phyloP scores from a whole-genome alignment of 2,797 vertebrate genomes.

The Sebastes nivosus region DNA sequence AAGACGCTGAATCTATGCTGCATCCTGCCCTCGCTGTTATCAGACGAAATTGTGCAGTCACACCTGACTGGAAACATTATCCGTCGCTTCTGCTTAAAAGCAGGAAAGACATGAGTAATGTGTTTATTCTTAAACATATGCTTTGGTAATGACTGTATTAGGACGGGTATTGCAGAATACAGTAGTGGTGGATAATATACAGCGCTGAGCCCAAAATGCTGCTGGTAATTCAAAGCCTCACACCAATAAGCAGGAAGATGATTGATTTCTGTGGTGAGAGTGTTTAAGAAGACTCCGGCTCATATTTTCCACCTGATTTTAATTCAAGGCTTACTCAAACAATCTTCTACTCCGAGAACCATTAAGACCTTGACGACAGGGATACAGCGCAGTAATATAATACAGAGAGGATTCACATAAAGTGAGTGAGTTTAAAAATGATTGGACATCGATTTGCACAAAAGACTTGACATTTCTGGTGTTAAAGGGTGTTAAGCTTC shows the following conservation, averaged over 20 bases:
- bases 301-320: conserved; percentile 23
- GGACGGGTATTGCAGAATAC: background rate
- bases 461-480: background rate
- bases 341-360: background rate
- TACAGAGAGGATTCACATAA: background rate
- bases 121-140: conserved; percentile 23
- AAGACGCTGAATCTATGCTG: conserved; percentile 33
- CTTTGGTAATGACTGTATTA: background rate
- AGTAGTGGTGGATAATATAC: background rate
- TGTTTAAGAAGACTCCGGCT: background rate
- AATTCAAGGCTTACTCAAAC: conserved; percentile 25
- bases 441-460: background rate
- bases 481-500: background rate
- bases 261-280: conserved; percentile 15
- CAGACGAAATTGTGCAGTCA: conserved; percentile 30
- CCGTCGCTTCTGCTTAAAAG: conserved; percentile 1
- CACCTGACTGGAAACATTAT: conserved; percentile 27
- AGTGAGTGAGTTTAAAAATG: background rate
- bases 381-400: background rate
- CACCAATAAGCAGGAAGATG: background rate
- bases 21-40: conserved; percentile 29
- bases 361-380: conserved; percentile 1
- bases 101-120: background rate
- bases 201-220: background rate
- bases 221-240: background rate